Conservation (phyloP, 23 tunicate genomes). For the Clavelina lepadiformis region DNA sequence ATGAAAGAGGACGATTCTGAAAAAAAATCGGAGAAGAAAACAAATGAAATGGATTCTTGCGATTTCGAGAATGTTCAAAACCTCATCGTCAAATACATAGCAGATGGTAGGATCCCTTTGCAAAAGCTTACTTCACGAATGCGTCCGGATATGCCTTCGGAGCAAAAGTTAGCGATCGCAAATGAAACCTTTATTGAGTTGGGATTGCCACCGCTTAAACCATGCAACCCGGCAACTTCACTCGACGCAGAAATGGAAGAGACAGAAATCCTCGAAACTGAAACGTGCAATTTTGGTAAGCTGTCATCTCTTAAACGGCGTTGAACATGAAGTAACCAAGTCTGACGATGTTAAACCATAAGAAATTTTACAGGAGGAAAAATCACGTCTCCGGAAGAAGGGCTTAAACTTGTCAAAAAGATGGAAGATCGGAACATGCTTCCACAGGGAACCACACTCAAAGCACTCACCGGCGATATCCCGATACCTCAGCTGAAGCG, state of each 20-base stretch:
- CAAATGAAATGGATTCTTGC: too few relatives aligned
- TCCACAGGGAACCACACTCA: conserved; percentile 2
- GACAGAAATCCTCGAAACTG: neutral
- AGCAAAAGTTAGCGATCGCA: neutral
- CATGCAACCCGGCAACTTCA: neutral
- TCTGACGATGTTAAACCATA: too few relatives aligned
- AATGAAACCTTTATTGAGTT: neutral
- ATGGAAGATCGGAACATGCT: neutral
- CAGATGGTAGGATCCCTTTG: too few relatives aligned
- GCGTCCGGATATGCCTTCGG: neutral
- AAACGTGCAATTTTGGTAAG: neutral
- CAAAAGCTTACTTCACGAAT: too few relatives aligned
- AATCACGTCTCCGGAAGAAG: neutral
- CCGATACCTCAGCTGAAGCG: neutral
- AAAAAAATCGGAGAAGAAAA: too few relatives aligned
- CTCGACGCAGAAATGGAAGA: neutral
- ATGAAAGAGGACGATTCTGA: too few relatives aligned
- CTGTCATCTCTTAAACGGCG: neutral
- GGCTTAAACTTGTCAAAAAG: neutral
- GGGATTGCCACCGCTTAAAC: neutral
- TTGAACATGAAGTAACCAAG: too few relatives aligned
- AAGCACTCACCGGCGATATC: conserved; percentile 1
- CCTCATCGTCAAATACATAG: too few relatives aligned
- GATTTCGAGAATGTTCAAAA: too few relatives aligned
- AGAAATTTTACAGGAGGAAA: neutral